Base-by-base conservation (phyloP, 2,113 vertebrate species). In the Phoenicopterus ruber region DNA sequence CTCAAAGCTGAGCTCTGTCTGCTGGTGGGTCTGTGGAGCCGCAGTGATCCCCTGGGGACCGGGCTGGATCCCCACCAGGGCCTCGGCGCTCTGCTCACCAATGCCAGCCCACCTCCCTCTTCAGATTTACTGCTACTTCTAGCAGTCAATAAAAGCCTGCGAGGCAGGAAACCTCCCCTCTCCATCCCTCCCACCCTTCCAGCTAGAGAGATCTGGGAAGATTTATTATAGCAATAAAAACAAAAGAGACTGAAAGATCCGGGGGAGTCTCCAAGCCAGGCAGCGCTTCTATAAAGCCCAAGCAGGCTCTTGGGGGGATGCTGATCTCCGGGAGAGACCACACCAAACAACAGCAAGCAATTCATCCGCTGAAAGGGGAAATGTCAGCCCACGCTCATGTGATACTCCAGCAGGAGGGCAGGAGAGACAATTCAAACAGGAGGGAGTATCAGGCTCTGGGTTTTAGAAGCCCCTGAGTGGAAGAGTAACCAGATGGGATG, bases 171-270 rank as follows among this genome's bases (percentile, higher is more conserved):
- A 96, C 47, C 50, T 96, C 91, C 83, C 73, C 42, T 82, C 93
- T 93, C 69, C 93, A 92, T 90, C 70, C 80, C 81, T 95, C 90
- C 90, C 76, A 79, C 34, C 62, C 63, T 87, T 95, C 86, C 47
- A 65, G 46, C 82, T 47, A 93, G 66, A 78, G 82, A 95, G 93
- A 96, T 86, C 50, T 34, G 22, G 74, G 16, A 93, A 91, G 90
- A 96, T 97, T 93, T 93, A 94, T 98, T 96, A 79, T 42, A 88
- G 77, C 94, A 97, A 95, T 96, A 96, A 92, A 95, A 90, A 79
- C 91, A 86, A 93, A 85, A 93, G 74, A 95, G 94, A 95, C 1
- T 0, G 84, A 96, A 96, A 94, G 92, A 94, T 94, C 70, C 13
- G 4, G 61, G 86, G 82, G 72, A 95, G 70, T 80, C 90, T 97